Evolutionary conservation across 2,113 vertebrate species (phyloP), one percentile per base, ranked within the genome.

Genomic region (Proteles cristata): DNA sequence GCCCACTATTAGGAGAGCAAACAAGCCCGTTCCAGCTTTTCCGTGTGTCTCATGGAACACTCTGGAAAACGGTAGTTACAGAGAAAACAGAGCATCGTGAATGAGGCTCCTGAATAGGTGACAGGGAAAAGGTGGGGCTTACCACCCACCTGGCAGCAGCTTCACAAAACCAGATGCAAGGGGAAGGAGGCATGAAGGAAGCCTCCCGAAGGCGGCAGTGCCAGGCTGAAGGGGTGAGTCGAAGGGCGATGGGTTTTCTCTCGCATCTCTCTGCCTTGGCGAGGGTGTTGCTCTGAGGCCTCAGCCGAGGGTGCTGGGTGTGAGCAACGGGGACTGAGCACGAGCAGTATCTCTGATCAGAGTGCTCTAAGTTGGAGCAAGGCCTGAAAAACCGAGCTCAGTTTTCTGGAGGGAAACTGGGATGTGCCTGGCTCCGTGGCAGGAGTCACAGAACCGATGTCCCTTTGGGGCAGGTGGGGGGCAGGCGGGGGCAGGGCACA

Each of bases 61-160:
- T 85, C 17, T 15, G 2, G 65, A 63, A 90, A 84, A 69, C 15
- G 21, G 31, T 35, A 33, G 26, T 39, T 19, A 8, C 1, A 1
- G 25, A 85, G 68, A 73, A 50, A 0, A 2, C 0, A 10, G 39
- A 73, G 39, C 71, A 19, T 0, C 0, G 0, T 48, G 48, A 55
- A 23, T 86, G 65, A 58, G 26, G 58, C 58, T 84, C 1, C 0
- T 12, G 39, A n/a, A 90, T 5, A 31, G 1, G 43, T 21, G 1
- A 2, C 2, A 2, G 43, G 71, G 15, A n/a, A 55, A 89, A 35
- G 14, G 63, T 26, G 6, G 45, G 33, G 23, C 4, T 83, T 25
- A 26, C 69, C 69, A 5, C 12, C 33, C 69, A 2, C 33, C 0
- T 2, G 48, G 45, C 45, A 73, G 35, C 25, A 33, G 2, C 53